phyloP scores from a whole-genome alignment of 2,888 invertebrate species.

The Callimorpha dominula region DNA sequence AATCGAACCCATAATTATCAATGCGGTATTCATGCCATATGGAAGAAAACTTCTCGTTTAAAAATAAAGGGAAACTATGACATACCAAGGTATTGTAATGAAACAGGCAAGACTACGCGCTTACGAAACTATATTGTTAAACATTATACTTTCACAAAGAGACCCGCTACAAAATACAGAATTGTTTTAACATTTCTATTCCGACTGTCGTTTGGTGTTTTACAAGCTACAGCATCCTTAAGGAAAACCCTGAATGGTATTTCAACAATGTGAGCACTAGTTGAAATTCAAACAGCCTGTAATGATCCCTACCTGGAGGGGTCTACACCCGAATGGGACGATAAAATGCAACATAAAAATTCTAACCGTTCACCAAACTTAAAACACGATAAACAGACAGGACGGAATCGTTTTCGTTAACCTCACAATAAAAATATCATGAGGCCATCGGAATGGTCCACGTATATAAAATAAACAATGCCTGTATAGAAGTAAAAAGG shows the following conservation, averaged over 20 bases:
- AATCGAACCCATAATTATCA: too few relatives aligned
- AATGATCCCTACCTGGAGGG: constrained; percentile 45
- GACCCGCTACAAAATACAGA: background rate
- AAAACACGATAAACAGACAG: constrained; percentile 66
- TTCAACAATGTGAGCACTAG: constrained; percentile 39
- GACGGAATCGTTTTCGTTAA: constrained; percentile 62
- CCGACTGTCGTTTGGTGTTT: constrained; percentile 19
- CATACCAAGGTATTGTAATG: too few relatives aligned
- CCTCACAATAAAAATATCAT: constrained; percentile 71
- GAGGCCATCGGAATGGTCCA: constrained; percentile 58
- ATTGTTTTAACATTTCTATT: background rate
- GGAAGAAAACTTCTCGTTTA: too few relatives aligned
- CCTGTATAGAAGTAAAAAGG: constrained; percentile 54
- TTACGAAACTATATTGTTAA: background rate
- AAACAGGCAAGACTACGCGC: too few relatives aligned
- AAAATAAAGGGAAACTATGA: too few relatives aligned
- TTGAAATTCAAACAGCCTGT: constrained; percentile 52
- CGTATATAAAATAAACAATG: constrained; percentile 71
- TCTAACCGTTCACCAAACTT: constrained; percentile 61
- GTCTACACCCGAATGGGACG: constrained; percentile 27
- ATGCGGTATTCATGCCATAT: too few relatives aligned
- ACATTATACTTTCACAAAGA: background rate
- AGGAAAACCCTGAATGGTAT: constrained; percentile 23
- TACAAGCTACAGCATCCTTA: constrained; percentile 24
- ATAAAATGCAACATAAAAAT: constrained; percentile 66